A percentile compares a stretch with the other conserved stretches of the same genome.
phyloP scores from a whole-genome alignment of 2,888 invertebrate species.

The Netelia inedita region DNA sequence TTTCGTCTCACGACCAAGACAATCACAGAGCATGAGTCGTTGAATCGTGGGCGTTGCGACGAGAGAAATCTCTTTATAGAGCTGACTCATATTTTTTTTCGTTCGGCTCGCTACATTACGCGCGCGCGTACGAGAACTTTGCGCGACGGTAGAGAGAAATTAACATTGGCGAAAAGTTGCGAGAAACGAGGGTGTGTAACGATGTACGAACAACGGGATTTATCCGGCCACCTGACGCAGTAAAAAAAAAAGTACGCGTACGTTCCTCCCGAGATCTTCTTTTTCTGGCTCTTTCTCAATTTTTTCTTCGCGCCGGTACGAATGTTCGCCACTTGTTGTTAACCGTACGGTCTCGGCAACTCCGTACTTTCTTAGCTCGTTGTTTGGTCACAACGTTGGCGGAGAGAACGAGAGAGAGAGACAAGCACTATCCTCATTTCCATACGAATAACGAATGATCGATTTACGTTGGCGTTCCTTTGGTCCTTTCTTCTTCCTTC shows the following conservation, averaged over 20 bases:
- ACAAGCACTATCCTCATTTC: constrained; percentile 51
- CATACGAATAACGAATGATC: constrained; percentile 67
- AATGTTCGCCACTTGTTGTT: constrained; percentile 54
- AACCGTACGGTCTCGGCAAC: constrained; percentile 24
- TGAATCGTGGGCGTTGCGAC: constrained; percentile 57
- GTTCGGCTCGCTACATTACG: background rate
- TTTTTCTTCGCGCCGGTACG: constrained; percentile 51
- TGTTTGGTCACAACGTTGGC: constrained; percentile 28
- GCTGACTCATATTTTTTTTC: constrained; percentile 48
- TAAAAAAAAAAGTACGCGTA: background rate
- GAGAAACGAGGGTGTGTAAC: constrained; percentile 26
- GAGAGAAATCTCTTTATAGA: constrained; percentile 55
- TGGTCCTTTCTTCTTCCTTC: constrained; percentile 35
- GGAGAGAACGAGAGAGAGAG: constrained; percentile 12
- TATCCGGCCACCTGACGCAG: constrained; percentile 41
- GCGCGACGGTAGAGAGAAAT: constrained; percentile 32
- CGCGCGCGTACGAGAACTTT: background rate
- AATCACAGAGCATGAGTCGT: constrained; percentile 58
- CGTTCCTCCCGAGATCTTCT: constrained; percentile 27
- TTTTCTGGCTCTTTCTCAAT: constrained; percentile 33
- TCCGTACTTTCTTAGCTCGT: constrained; percentile 38
- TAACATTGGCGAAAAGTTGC: constrained; percentile 41
- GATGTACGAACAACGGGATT: constrained; percentile 51
- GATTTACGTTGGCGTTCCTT: constrained; percentile 58
- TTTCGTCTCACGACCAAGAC: constrained; percentile 31